Conservation (phyloP, 2,113 vertebrate genomes). For the Lates calcarifer region DNA sequence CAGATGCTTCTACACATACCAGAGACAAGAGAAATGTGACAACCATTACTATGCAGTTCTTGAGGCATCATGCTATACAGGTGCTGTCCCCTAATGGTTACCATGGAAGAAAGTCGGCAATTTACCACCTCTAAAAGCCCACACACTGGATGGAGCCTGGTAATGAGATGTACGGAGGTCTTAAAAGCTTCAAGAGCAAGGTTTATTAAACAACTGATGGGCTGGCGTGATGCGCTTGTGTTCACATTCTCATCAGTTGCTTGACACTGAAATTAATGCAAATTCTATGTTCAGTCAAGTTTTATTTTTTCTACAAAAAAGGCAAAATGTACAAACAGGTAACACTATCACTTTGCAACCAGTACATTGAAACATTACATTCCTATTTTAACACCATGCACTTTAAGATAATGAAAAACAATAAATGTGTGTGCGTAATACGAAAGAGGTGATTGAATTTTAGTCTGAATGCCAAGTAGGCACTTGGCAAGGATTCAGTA, state of each 20-base stretch:
- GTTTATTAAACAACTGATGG: slow-evolving; percentile 67
- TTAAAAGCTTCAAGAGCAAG: slow-evolving; percentile 49
- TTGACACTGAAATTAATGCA: slow-evolving; percentile 52
- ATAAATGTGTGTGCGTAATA: slow-evolving; percentile 55
- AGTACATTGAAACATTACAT: slow-evolving; percentile 83
- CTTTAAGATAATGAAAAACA: slow-evolving; percentile 73
- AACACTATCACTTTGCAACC: slow-evolving; percentile 79
- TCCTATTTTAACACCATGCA: slow-evolving; percentile 81
- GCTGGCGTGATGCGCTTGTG: slow-evolving; percentile 37
- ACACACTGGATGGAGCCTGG: slow-evolving; percentile 8
- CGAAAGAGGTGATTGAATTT: slow-evolving; percentile 67
- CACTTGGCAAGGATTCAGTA: slow-evolving; percentile 61
- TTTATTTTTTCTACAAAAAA: slow-evolving; percentile 80
- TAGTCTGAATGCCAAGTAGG: slow-evolving; percentile 68
- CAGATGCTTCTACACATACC: background rate
- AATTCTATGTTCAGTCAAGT: slow-evolving; percentile 49
- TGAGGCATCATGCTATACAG: background rate
- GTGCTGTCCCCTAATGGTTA: background rate
- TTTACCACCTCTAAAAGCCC: slow-evolving; percentile 39
- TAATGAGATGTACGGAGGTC: slow-evolving; percentile 39
- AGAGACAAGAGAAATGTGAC: slow-evolving; percentile 37
- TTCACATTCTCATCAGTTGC: slow-evolving; percentile 58
- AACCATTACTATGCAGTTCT: slow-evolving; percentile 4
- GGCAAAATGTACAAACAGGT: slow-evolving; percentile 87
- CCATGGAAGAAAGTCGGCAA: slow-evolving; percentile 14